Base-by-base conservation (phyloP, 2,113 vertebrate genomes). In the Bujurquina vittata region DNA sequence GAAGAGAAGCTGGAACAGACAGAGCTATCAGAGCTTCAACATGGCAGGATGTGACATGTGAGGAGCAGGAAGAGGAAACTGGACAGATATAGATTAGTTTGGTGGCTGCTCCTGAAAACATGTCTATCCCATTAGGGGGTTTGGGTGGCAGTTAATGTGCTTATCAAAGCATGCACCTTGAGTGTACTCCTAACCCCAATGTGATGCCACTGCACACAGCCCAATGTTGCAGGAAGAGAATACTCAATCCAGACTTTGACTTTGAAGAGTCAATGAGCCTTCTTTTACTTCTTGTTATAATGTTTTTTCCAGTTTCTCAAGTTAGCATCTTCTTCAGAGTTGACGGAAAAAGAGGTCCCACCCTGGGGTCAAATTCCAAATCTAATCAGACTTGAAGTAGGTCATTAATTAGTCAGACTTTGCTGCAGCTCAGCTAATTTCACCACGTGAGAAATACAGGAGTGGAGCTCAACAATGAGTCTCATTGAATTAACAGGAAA, bases 51-150 rank as follows among this genome's bases (percentile, higher is more conserved):
- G 93, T 91, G 89, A 90, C 89, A 91, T 77, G 81, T 37, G 73
- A 84, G 81, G 88, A 88, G 77, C 92, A 93, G 92, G 90, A 94
- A 92, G 77, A 87, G 93, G 93, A 95, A 94, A 86, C 92, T 72
- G 91, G 86, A 88, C 88, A 83, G 89, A 92, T 93, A 93, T 92
- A 92, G 93, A 93, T 90, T 90, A n/a, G 88, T 91, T 87, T 81
- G 69, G 81, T 58, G 33, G 87, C 67, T 54, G 61, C 89, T 84
- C 73, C 77, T 86, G 83, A 87, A 93, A 91, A 91, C 86, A 89
- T 60, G 86, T 59, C 81, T 88, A 55, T 92, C 78, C 84, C 90
- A 89, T 92, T 83, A 81, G 72, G 49, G 23, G 75, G 60, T 81
- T 78, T 69, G 69, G n/a, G 72, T 69, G 37, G 63, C 75, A 65